Evolutionary conservation across 2,113 vertebrate genomes (phyloP).

Genomic region (Heptranchias perlo): DNA sequence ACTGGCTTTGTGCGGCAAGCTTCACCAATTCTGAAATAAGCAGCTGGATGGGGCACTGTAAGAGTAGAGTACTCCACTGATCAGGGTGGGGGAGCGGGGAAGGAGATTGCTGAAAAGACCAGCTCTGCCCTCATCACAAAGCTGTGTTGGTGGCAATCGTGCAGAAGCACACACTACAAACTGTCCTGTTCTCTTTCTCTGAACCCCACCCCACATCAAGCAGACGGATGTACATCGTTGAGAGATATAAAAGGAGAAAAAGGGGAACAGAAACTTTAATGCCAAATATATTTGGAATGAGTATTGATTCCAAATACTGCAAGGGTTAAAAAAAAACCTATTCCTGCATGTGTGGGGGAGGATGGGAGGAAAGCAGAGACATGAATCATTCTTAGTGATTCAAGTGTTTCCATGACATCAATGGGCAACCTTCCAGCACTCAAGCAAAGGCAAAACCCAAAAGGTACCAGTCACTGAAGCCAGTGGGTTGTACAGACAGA

Average conservation of each 20-base stretch:
- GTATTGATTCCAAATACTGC: constrained; percentile 49
- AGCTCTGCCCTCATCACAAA: not conserved
- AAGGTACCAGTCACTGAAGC: constrained; percentile 68
- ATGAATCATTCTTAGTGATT: constrained; percentile 93
- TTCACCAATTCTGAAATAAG: not conserved
- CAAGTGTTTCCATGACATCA: constrained; percentile 99
- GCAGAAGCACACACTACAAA: not conserved
- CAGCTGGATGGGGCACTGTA: not conserved
- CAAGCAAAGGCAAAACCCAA: constrained; percentile 78
- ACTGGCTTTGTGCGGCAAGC: not conserved
- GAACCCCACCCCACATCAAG: not conserved
- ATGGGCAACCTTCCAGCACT: constrained; percentile 85
- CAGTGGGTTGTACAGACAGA: constrained; percentile 49
- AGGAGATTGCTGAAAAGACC: not conserved
- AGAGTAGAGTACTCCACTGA: not conserved
- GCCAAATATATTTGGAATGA: not conserved
- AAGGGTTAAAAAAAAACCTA: constrained; percentile 73
- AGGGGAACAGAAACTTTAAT: not conserved
- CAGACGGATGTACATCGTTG: not conserved
- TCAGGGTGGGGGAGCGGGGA: not conserved
- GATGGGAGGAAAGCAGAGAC: constrained; percentile 70
- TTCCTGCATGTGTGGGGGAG: constrained; percentile 74
- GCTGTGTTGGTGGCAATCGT: not conserved
- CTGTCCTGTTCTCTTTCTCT: not conserved
- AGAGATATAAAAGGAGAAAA: not conserved